Base-by-base conservation (phyloP, 37 sponge, comb jelly and placozoan genomes). In the Agelas oroides region DNA sequence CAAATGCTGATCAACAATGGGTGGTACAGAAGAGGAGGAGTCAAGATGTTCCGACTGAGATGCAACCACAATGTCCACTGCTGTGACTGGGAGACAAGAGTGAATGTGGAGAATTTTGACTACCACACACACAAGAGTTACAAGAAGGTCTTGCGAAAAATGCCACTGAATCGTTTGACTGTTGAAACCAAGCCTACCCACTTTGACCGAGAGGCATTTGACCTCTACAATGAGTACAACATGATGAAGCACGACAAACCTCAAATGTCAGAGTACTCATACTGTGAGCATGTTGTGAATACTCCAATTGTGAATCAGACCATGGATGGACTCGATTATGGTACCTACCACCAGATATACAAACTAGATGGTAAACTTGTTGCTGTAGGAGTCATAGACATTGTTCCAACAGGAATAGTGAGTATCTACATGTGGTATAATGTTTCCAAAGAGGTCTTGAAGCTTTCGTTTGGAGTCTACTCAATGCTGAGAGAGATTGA, bases 401-500 rank as follows among this genome's bases (percentile, higher is more conserved):
- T 97, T 5, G 76, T 97, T n/a, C 95, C 95, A 15, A 87, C 84
- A 36, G 95, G 95, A 6, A 78, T 97, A 52, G 93, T 94, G 69
- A 97, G 97, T 53, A 77, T 92, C 21, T 97, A 97, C 88, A 94
- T 97, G 92, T 97, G 88, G 87, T 97, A 94, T 66, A 86, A 87
- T 73, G 80, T 92, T 37, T 53, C 74, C 19, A 92, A 88, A 71
- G 95, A 94, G 55, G 69, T 94, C 32, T 67, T 82, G 52, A 94
- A 89, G 88, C 73, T 76, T 46, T 97, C 97, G 17, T 83, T 97
- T 87, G 97, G 97, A 8, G 95, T 97, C 52, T 97, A 90, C 66
- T 92, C 93, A 38, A 87, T 93, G 81, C 79, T 97, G 64, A 97
- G 86, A 65, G 97, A 97, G 73, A 94, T 97, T 24, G 93, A 94